Evolutionary conservation across 1,140 invertebrate species (phyloP).

Genomic region (Delia radicum): DNA sequence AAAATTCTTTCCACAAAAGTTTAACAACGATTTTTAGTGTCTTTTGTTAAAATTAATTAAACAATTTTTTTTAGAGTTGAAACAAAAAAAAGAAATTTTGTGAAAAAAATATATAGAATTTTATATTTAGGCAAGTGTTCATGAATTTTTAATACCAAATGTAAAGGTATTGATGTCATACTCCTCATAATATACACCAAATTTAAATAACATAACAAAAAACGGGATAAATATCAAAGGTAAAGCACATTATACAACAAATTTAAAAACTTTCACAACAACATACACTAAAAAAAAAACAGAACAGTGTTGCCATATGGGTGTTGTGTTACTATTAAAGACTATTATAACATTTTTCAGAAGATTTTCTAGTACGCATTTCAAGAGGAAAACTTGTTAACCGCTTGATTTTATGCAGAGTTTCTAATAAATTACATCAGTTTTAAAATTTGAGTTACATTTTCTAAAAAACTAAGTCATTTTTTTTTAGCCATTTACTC

Average conservation of each 20-base stretch:
- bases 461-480: too few species aligned
- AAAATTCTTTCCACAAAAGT: not conserved
- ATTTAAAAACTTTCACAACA: not conserved
- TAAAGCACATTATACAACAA: not conserved
- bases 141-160: slow-evolving; percentile 23
- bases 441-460: too few species aligned
- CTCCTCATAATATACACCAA: slow-evolving; percentile 7
- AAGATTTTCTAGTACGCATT: too few species aligned
- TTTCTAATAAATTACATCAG: too few species aligned
- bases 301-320: too few species aligned
- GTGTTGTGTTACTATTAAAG: too few species aligned
- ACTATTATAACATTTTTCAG: too few species aligned
- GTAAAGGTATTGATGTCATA: slow-evolving; percentile 19
- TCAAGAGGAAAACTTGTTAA: too few species aligned
- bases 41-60: not conserved
- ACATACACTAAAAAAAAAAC: not conserved
- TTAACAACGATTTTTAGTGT: slow-evolving; percentile 5
- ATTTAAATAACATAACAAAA: slow-evolving; percentile 9
- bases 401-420: too few species aligned
- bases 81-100: not conserved
- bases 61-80: not conserved
- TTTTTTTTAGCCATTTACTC: too few species aligned
- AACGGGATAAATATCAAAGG: slow-evolving; percentile 20
- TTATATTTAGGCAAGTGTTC: not conserved
- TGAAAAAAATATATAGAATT: not conserved